Evolutionary conservation across 2,113 vertebrate genomes (phyloP).

Genomic region (Orcinus orca): DNA sequence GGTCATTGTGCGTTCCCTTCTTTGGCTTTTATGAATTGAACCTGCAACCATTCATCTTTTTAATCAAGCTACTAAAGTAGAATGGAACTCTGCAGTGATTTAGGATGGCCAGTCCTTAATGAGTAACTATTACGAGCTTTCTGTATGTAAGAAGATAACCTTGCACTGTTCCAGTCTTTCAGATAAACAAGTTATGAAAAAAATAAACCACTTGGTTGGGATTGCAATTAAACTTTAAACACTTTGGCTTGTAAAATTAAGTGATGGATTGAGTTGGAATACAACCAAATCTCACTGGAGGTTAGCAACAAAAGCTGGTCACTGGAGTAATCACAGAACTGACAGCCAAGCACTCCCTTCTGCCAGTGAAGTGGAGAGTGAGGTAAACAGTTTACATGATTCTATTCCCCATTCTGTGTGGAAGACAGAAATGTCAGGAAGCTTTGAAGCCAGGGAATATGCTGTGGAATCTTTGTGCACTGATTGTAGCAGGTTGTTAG

Average conservation of each 20-base stretch:
- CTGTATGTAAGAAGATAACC: not conserved
- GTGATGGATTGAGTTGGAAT: constrained; percentile 1
- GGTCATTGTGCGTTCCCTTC: not conserved
- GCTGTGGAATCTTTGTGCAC: not conserved
- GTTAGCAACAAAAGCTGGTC: not conserved
- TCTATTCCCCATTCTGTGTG: not conserved
- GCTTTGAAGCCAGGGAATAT: not conserved
- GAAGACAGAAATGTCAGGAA: not conserved
- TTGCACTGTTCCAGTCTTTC: not conserved
- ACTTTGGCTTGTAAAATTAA: constrained; percentile 22
- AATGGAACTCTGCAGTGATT: not conserved
- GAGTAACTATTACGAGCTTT: not conserved
- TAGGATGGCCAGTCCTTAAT: not conserved
- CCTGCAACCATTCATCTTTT: not conserved
- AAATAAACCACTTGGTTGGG: not conserved
- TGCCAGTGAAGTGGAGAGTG: not conserved
- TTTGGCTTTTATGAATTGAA: not conserved
- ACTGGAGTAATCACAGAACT: not conserved
- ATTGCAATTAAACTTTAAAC: not conserved
- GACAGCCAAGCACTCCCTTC: not conserved
- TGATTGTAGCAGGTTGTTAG: not conserved
- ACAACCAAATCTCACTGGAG: not conserved
- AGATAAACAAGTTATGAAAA: not conserved
- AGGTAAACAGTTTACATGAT: not conserved
- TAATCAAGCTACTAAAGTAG: not conserved